These are phyloP conservation scores for Eira barbara DNA, from an alignment of 2,113 vertebrate species.

Conservation along the genomic window DNA sequence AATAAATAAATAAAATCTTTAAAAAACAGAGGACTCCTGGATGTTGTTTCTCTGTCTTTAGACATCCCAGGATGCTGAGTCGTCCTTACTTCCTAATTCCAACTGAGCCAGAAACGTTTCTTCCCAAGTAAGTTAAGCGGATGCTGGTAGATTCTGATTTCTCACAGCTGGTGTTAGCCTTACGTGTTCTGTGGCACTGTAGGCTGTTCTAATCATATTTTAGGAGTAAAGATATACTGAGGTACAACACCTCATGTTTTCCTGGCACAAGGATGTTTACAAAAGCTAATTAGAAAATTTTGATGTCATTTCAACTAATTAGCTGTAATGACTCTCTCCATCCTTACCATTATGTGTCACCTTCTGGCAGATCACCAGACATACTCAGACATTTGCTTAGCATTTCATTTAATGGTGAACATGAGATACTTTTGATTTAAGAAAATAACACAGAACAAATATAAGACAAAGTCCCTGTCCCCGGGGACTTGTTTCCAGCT, in stretches of 20 bases:
- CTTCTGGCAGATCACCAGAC: background rate
- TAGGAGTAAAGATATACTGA: background rate
- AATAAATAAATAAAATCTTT: too few relatives aligned
- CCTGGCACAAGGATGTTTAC: slow-evolving; percentile 1
- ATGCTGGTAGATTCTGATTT: background rate
- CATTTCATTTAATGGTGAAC: slow-evolving; percentile 33
- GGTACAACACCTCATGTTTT: background rate
- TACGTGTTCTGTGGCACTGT: background rate
- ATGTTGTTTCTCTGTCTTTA: background rate
- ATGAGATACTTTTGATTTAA: background rate
- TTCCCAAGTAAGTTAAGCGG: background rate
- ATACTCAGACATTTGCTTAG: slow-evolving; percentile 23
- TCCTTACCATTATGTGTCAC: background rate
- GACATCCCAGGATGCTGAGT: background rate
- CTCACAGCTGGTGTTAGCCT: background rate
- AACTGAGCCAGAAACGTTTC: background rate
- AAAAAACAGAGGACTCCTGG: background rate
- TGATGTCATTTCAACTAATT: slow-evolving; percentile 47
- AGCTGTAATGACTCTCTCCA: background rate
- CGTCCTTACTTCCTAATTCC: slow-evolving; percentile 11
- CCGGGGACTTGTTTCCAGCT: background rate
- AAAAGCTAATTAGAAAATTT: slow-evolving; percentile 29
- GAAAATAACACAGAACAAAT: slow-evolving; percentile 45
- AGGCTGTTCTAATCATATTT: slow-evolving; percentile 13
- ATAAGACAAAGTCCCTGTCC: slow-evolving; percentile 2